A percentile compares a stretch with the other conserved stretches of the same genome.
These are phyloP conservation scores for Stenodera caucasica DNA, from an alignment of 2,888 invertebrate genomes.

Conservation along the genomic window DNA sequence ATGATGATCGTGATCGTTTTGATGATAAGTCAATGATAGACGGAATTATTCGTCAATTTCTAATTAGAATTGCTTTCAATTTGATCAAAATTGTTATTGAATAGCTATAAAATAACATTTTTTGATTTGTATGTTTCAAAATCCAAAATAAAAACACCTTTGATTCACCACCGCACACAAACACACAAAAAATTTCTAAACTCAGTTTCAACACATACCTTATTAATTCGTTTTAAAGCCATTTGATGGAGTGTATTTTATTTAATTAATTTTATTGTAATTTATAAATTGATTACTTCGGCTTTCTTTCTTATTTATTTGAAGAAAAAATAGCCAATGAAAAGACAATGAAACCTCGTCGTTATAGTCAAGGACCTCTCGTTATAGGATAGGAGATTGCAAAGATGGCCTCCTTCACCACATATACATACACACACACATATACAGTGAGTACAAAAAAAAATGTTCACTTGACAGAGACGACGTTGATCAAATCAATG, in stretches of 20 bases:
- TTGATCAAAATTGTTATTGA: no score
- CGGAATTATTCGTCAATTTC: no score
- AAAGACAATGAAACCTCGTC: conserved; percentile 78
- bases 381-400: conserved; percentile 69
- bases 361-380: conserved; percentile 74
- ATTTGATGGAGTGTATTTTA: conserved; percentile 69
- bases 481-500: conserved; percentile 64
- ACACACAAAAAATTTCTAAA: conserved; percentile 35
- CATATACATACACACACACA: conserved; percentile 38
- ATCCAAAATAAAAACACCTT: conserved; percentile 40
- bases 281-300: neutral
- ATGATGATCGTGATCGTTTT: neutral
- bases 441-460: neutral
- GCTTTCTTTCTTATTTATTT: neutral
- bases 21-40: neutral
- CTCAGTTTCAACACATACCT: conserved; percentile 68
- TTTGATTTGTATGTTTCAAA: no score
- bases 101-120: no score
- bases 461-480: conserved; percentile 59
- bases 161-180: conserved; percentile 34
- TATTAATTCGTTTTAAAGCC: conserved; percentile 98
- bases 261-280: conserved; percentile 73
- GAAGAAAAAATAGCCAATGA: conserved; percentile 52
- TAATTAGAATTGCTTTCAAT: no score
- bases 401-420: conserved; percentile 83